Base-by-base conservation (phyloP, 2,888 invertebrate genomes). In the Julus scandinavius region DNA sequence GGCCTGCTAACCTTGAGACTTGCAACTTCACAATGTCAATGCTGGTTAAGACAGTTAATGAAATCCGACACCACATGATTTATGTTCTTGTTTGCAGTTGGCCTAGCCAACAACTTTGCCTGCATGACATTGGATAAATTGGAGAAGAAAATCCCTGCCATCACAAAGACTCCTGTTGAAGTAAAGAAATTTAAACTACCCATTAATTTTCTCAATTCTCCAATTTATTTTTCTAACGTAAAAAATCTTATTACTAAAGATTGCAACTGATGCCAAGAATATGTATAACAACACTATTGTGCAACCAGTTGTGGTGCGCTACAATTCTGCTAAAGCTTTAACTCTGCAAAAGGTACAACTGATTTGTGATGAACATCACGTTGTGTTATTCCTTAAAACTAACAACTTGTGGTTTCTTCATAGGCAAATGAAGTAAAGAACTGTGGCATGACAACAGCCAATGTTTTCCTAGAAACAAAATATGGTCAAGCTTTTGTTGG, bases 81-180 rank as follows among this genome's bases (percentile, higher is more conserved):
- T 20, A n/a, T 85, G 85, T 20, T n/a, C 49, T 49, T 85, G 49
- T 49, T 90, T 91, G 5, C 90, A 92, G 92, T 92, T 90, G 91
- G 91, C 45, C 88, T 89, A 80, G 91, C 91, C 86, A 91, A 92
- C 90, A 89, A 89, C 49, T 93, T 97, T 89, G 94, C 97, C 89
- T 97, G 97, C 93, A 95, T 94, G 91, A 96, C 97, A 88, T 94
- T 98, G 90, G 97, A 97, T 90, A 94, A 96, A 72, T 95, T 97
- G n/a, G 97, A 97, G 92, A 95, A 96, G 91, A 94, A 95, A 89
- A 95, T 97, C 86, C 97, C 97, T 0, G 94, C 95, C 1, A 96
- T 97, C 89, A 95, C 95, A 91, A 93, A 97, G 90, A 96, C 97
- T 6, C 97, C 97, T 11, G 95, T 97, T 93, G 94, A 96, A 94